These are phyloP conservation scores for Crocodylus rhombifer DNA, from an alignment of 2,797 vertebrate species.

Conservation along the genomic window DNA sequence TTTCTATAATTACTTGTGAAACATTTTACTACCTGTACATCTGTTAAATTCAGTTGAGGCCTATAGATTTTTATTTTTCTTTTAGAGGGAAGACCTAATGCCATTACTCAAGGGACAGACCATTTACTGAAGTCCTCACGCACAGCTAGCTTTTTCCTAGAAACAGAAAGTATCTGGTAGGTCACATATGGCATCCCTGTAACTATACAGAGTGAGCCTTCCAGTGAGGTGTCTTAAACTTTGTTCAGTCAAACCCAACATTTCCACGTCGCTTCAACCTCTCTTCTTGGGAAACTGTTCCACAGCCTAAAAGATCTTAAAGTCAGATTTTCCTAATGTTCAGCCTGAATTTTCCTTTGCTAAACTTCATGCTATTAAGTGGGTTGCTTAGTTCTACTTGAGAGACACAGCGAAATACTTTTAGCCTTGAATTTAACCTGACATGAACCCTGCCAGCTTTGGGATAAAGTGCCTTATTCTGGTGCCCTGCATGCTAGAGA, in stretches of 20 bases:
- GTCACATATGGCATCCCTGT: not conserved
- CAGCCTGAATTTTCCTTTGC: not conserved
- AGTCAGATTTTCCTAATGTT: not conserved
- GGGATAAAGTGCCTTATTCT: not conserved
- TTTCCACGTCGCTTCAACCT: not conserved
- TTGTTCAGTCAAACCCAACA: not conserved
- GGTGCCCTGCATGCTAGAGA: not conserved
- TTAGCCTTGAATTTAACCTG: not conserved
- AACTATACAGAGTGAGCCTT: not conserved
- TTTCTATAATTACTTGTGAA: slow-evolving; percentile 63
- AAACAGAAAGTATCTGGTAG: not conserved
- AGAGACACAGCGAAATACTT: not conserved
- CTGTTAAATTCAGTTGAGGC: slow-evolving; percentile 5
- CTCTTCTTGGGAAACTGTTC: not conserved
- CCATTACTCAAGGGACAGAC: slow-evolving; percentile 13
- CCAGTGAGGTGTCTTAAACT: not conserved
- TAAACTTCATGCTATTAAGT: not conserved
- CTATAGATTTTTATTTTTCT: not conserved
- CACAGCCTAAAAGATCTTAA: not conserved
- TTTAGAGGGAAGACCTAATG: not conserved
- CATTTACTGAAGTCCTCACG: slow-evolving; percentile 15
- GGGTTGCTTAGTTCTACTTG: not conserved
- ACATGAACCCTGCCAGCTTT: not conserved
- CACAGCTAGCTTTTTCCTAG: not conserved
- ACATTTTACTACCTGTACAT: slow-evolving; percentile 51